These are phyloP conservation scores for Anastrepha ludens DNA, from an alignment of 1,140 invertebrate species.

Conservation along the genomic window DNA sequence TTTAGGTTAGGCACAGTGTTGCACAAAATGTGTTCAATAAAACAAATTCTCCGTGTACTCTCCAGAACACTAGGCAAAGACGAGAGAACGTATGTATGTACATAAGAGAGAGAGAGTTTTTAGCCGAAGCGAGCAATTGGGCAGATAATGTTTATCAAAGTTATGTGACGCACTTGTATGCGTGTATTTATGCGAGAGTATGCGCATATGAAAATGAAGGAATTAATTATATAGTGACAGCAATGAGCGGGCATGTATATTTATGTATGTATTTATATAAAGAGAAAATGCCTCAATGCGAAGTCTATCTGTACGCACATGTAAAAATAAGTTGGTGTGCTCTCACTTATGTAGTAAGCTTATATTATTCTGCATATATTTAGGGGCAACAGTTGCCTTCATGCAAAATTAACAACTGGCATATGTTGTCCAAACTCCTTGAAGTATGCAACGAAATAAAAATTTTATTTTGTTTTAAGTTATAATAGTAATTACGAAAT, in stretches of 20 bases:
- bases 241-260: background rate
- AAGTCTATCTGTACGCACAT: background rate
- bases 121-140: background rate
- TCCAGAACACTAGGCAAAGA: background rate
- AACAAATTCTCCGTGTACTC: slow-evolving; percentile 18
- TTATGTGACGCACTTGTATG: background rate
- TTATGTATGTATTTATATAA: too few relatives aligned
- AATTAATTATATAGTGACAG: background rate
- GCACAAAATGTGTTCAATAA: slow-evolving; percentile 20
- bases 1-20: slow-evolving; percentile 62
- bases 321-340: background rate
- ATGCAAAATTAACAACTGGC: background rate
- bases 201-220: background rate
- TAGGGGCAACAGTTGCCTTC: background rate
- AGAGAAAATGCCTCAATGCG: too few relatives aligned
- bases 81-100: background rate
- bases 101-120: background rate
- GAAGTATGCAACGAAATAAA: background rate
- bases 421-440: background rate
- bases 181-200: background rate
- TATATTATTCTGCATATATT: slow-evolving; percentile 3
- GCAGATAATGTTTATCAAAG: background rate
- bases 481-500: too few relatives aligned
- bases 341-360: background rate
- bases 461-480: background rate